Base-by-base conservation (phyloP, 1,140 invertebrate species). In the Chlorops oryzae region DNA sequence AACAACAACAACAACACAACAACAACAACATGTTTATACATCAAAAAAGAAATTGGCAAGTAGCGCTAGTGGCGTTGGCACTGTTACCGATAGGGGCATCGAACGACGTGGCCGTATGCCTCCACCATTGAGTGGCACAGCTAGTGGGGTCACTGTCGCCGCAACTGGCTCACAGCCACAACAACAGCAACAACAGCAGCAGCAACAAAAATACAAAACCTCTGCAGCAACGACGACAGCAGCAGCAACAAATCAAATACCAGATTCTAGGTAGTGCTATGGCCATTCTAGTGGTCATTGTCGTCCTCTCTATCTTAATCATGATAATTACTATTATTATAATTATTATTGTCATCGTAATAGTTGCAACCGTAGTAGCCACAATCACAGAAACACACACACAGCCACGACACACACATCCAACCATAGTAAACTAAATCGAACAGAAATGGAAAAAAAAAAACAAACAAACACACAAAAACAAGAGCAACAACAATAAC, bases 251-350 rank as follows among this genome's bases (percentile, higher is more conserved):
- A 70, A 70, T 70, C 67, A 70, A 65, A 65, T 70, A 56, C 66
- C 66, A 50, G 66, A 70, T 62, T 63, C 68, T 71, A 71, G 68
- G 68, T 71, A 71, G 68, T 71, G 68, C 63, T 61, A 62, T 58
- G 47, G 53, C n/a, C 7, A 58, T 50, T 47, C n/a, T n/a, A n/a
- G n/a, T n/a, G n/a, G n/a, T n/a, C n/a, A n/a, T n/a, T n/a, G n/a
- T 53, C 46, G 42, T 47, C 46, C 40, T 42, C 46, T 44, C 44
- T 39, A n/a, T n/a, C n/a, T n/a, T n/a, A n/a, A n/a, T n/a, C n/a
- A n/a, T n/a, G n/a, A n/a, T n/a, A n/a, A n/a, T n/a, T n/a, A n/a
- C n/a, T n/a, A n/a, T n/a, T n/a, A n/a, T n/a, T n/a, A n/a, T n/a
- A n/a, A n/a, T n/a, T n/a, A n/a, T n/a, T n/a, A n/a, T n/a, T n/a